Evolutionary conservation across 2,113 vertebrate species (phyloP), one percentile per base, ranked within the genome.

Genomic region (Gallinago paraguaiae): DNA sequence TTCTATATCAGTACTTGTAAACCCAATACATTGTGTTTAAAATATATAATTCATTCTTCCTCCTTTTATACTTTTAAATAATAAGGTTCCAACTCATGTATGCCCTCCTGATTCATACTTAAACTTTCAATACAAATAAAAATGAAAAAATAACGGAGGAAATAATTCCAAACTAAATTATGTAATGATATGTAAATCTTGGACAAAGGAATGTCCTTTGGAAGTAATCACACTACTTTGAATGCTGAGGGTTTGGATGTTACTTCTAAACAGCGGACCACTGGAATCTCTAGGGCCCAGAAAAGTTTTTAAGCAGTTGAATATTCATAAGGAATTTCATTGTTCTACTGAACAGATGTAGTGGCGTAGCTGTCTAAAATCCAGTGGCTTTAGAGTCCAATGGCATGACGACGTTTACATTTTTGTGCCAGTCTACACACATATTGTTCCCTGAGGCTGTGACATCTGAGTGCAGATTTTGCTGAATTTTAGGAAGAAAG

Each of bases 241-340:
- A 63, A 41, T 67, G n/a, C 53, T 63, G 35, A 72, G 15, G 9
- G 2, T 85, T 91, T 91, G 48, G 16, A 69, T 64, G 4, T 54
- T 78, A 7, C 65, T 75, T 71, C 39, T 68, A 82, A 68, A 51
- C 19, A 60, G n/a, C 54, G 25, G 31, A 59, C 25, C 39, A 12
- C 63, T 59, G 41, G 31, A 65, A 37, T 30, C 30, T 75, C 53
- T 63, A 17, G 17, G 51, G 13, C 43, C 64, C 25, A 80, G 68
- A 74, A 75, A 65, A 78, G 13, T 92, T 90, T 90, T 48, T 41
- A 88, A 80, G 48, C 22, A 48, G n/a, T 16, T 95, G 82, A 77
- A 83, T 88, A 85, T 80, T 90, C 54, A 72, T 87, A 75, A 68
- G 11, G n/a, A 92, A 43, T 30, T 65, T 86, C 59, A 81, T 86